These are phyloP conservation scores for Ceuthmochares aereus DNA, from an alignment of 2,113 vertebrate species.

Conservation along the genomic window DNA sequence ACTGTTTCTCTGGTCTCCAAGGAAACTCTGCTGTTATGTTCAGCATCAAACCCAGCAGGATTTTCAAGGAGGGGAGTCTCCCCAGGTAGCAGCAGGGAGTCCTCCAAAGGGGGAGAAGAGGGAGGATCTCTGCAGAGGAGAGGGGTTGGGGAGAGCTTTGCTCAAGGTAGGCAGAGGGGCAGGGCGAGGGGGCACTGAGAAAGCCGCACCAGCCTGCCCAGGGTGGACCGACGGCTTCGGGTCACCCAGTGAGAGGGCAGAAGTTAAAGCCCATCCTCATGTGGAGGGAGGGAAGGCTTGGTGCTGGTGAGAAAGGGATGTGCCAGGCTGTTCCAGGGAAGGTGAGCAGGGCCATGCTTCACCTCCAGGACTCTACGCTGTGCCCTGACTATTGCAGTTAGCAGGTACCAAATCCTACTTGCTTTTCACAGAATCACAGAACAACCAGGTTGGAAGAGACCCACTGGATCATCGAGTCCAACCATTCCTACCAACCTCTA, in stretches of 20 bases:
- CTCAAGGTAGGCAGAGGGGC: neutral
- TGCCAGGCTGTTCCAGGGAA: neutral
- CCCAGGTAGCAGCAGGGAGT: neutral
- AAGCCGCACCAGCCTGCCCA: neutral
- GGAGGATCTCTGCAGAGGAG: neutral
- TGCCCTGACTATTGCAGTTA: neutral
- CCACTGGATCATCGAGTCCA: no score
- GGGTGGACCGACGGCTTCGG: neutral
- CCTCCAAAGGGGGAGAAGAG: neutral
- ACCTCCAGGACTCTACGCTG: neutral
- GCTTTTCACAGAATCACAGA: no score
- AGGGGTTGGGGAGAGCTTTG: neutral
- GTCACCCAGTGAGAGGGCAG: neutral
- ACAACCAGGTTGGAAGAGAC: no score
- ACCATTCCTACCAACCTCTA: no score
- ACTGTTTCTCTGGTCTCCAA: constrained; percentile 20
- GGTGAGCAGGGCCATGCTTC: neutral
- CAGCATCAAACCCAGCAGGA: neutral
- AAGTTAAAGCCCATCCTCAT: neutral
- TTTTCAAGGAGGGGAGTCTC: neutral
- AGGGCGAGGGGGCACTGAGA: neutral
- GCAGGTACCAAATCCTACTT: neutral
- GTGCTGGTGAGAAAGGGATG: neutral
- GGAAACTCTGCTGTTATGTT: constrained; percentile 3
- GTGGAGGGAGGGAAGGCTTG: neutral